phyloP scores from a whole-genome alignment of 2,888 invertebrate genomes.

The Phorcus lineatus region DNA sequence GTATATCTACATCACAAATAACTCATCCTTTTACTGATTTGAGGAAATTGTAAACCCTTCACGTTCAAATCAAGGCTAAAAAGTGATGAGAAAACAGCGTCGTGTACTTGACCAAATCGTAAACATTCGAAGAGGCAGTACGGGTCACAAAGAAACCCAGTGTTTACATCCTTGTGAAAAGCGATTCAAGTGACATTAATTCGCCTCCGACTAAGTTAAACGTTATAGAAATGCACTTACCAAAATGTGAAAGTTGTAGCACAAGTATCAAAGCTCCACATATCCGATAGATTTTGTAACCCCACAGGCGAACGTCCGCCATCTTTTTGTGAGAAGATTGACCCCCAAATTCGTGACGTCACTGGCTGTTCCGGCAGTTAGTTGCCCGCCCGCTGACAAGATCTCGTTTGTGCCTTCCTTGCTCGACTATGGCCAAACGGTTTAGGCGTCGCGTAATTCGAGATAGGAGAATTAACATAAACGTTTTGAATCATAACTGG shows the following conservation, averaged over 20 bases:
- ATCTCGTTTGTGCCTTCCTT: not conserved
- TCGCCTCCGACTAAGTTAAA: not conserved
- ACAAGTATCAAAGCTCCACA: slow-evolving; percentile 22
- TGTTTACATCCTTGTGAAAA: not conserved
- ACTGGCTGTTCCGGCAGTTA: slow-evolving; percentile 32
- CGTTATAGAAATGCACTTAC: slow-evolving; percentile 6
- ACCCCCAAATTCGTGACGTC: slow-evolving; percentile 41
- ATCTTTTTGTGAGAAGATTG: slow-evolving; percentile 41
- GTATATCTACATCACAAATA: too few relatives aligned
- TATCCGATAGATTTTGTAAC: slow-evolving; percentile 20
- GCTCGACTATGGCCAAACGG: not conserved
- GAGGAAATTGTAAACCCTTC: too few relatives aligned
- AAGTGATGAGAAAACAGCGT: not conserved
- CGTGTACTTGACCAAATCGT: not conserved
- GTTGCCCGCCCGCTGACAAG: slow-evolving; percentile 19
- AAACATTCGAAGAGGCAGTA: slow-evolving; percentile 8
- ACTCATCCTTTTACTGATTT: too few relatives aligned
- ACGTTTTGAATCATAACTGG: too few relatives aligned
- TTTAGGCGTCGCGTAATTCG: not conserved
- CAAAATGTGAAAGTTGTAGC: slow-evolving; percentile 23
- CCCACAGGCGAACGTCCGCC: slow-evolving; percentile 31
- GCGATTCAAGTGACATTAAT: not conserved
- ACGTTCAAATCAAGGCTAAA: too few relatives aligned
- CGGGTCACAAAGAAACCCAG: not conserved
- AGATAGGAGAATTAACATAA: not conserved